Evolutionary conservation across 2,888 invertebrate genomes (phyloP).

Genomic region (Eurytoma adleriae): DNA sequence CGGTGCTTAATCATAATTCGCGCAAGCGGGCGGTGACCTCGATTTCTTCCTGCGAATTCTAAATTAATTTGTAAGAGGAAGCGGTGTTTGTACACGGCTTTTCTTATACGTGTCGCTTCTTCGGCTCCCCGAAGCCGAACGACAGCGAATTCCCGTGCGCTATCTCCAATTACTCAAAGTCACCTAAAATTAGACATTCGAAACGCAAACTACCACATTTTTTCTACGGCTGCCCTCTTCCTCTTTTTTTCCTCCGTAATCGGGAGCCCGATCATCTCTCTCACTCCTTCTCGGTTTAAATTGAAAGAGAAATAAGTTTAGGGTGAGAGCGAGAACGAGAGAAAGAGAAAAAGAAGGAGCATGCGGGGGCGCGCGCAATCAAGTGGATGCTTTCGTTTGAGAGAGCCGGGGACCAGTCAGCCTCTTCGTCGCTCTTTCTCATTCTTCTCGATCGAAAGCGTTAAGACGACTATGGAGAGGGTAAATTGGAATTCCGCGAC

Average conservation of each 20-base stretch:
- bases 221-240: neutral
- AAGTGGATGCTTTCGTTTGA: conserved; percentile 72
- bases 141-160: conserved; percentile 25
- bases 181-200: conserved; percentile 58
- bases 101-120: conserved; percentile 1
- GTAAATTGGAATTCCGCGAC: conserved; percentile 71
- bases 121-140: neutral
- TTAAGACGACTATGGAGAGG: conserved; percentile 59
- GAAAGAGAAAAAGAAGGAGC: conserved; percentile 10
- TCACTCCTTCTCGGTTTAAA: conserved; percentile 37
- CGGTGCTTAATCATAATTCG: conserved; percentile 13
- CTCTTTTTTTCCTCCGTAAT: neutral
- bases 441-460: conserved; percentile 48
- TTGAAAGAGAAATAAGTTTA: conserved; percentile 52
- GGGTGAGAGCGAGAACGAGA: conserved; percentile 27
- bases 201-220: conserved; percentile 37
- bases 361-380: conserved; percentile 63
- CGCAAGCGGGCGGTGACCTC: neutral
- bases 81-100: neutral
- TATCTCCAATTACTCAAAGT: conserved; percentile 54
- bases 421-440: conserved; percentile 6
- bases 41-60: neutral
- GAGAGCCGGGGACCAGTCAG: conserved; percentile 56
- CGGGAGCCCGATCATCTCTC: neutral
- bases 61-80: neutral